Evolutionary conservation across 1,140 invertebrate species (phyloP), one percentile per base, ranked within the genome.

Genomic region (Drosophila ficusphila): DNA sequence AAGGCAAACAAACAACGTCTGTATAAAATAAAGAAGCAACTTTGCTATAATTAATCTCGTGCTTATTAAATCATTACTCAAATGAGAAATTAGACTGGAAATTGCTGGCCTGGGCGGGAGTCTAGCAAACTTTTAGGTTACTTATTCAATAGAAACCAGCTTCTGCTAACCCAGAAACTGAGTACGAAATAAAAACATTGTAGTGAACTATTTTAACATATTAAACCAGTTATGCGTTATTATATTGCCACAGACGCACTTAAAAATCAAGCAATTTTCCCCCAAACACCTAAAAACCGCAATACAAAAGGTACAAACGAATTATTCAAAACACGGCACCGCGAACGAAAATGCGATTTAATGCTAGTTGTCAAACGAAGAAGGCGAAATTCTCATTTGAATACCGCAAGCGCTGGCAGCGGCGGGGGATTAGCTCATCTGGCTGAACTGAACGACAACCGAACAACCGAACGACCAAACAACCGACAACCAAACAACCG

Each of bases 61-160:
- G 60, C 54, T 61, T 64, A 64, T 64, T 64, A 64, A 64, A 64
- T 61, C 39, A 61, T 46, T 53, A 14, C 19, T 34, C 27, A 57
- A 57, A 25, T 34, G 29, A 57, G 29, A 34, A 53, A n/a, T 34
- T 29, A 4, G 12, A 8, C 47, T 16, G 5, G 14, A 11, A 44
- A 56, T 29, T 29, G 9, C 7, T 9, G 19, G 12, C n/a, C 2
- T 12, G 21, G 6, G n/a, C n/a, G n/a, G 19, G 51, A 56, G 44
- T 56, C 25, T 52, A n/a, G 9, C 8, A 51, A 53, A 23, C 18
- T 57, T 52, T 3, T 6, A 3, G 14, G 7, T 31, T 34, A 4
- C 14, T 53, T 3, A 21, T 8, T 5, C 12, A 48, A 29, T 54
- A 48, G 48, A 54, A 54, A 12, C 52, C 42, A 23, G 23, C 5